Conservation (phyloP, 2,113 vertebrate species). For the Xenotilapia flavipinnis region DNA sequence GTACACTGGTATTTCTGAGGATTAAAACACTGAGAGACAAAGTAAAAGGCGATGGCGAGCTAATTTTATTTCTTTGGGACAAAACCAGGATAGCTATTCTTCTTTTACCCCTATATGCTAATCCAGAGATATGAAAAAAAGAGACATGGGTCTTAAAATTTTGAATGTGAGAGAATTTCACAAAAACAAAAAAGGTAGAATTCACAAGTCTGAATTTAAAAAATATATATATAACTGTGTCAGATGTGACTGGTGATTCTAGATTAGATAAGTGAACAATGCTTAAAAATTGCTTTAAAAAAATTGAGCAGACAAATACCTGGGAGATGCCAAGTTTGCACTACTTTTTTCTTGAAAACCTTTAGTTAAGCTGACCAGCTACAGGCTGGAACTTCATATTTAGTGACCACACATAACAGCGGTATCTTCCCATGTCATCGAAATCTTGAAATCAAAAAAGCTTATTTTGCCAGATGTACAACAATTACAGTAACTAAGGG, state of each 20-base stretch:
- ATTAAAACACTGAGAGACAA: neutral
- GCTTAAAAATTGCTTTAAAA: neutral
- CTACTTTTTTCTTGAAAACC: neutral
- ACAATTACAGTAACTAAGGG: neutral
- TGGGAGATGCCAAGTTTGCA: neutral
- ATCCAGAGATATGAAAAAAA: neutral
- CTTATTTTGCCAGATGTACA: neutral
- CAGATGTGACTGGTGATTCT: neutral
- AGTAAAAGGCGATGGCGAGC: neutral
- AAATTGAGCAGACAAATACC: neutral
- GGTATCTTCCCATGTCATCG: neutral
- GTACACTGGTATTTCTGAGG: neutral
- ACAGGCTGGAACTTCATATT: neutral
- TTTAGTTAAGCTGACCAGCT: neutral
- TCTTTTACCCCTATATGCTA: neutral
- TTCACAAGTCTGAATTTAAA: neutral
- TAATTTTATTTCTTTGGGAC: neutral
- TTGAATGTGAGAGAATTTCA: neutral
- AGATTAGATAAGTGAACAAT: neutral
- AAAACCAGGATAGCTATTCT: neutral
- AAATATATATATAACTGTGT: neutral
- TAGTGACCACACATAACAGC: neutral
- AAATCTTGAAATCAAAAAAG: neutral
- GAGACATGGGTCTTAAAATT: neutral
- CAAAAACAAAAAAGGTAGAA: neutral